Evolutionary conservation across 1,140 invertebrate species (phyloP), one percentile per base, ranked within the genome.

Genomic region (Vanessa tameamea): DNA sequence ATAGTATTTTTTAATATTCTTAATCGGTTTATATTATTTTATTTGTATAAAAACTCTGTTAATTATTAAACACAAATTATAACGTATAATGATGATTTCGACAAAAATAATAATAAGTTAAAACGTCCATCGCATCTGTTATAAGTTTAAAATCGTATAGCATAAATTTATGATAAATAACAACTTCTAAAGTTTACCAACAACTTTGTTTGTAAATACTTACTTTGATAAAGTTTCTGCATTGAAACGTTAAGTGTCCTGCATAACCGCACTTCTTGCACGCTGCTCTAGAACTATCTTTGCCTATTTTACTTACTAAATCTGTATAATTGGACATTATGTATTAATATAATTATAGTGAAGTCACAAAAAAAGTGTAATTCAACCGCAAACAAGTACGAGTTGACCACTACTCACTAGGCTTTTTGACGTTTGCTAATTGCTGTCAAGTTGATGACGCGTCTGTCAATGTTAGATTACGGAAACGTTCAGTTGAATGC

Each of bases 181-280:
- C 37, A 9, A 43, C 37, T 43, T 43, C 37, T 43, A 43, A 43
- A 43, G 37, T 43, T 11, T 43, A 43, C 9, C 37, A 43, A 43
- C 9, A 43, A 43, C 37, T 43, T 66, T 51, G n/a, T 15, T 26
- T 59, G 65, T 31, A 59, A 78, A 69, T 69, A 88, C 84, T 96
- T 76, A 98, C 95, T 94, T 98, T 98, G 48, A 99, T 95, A 92
- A 99, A 99, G 90, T 99, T 99, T 82, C 98, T 93, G 90, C 98
- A 99, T 89, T 99, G 98, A 92, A 97, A 99, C 15, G 98, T 99
- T 80, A 99, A 94, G 92, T 99, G 98, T 47, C 98, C 98, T 72
- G 97, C 96, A 90, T 98, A 98, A 64, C 98, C 98, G 93, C 98
- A 98, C 89, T 98, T 98, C 88, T 97, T 98, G 88, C 98, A 98